Conservation (phyloP, 2,888 invertebrate species). For the Watsonalla binaria region DNA sequence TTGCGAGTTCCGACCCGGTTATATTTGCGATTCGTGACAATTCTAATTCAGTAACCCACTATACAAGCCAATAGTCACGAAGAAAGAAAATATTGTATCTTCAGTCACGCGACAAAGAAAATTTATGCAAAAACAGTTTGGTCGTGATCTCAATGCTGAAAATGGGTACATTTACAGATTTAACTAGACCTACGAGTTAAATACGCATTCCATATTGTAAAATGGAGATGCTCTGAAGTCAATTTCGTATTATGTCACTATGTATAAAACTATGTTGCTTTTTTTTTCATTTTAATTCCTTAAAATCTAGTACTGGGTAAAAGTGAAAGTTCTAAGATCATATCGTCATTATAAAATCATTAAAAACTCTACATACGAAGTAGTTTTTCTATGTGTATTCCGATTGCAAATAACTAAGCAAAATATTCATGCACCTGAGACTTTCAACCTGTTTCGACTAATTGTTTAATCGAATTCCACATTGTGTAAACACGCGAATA, state of each 20-base stretch:
- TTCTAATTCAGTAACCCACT: neutral
- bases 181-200: too few relatives aligned
- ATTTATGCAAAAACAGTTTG: neutral
- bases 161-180: too few relatives aligned
- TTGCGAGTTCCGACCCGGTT: neutral
- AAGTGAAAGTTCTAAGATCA: neutral
- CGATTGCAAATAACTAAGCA: neutral
- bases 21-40: neutral
- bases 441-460: neutral
- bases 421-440: constrained; percentile 3
- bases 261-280: too few relatives aligned
- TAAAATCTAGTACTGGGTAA: too few relatives aligned
- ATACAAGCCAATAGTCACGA: neutral
- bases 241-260: too few relatives aligned
- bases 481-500: constrained; percentile 16
- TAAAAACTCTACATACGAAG: neutral
- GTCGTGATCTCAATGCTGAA: too few relatives aligned
- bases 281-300: neutral
- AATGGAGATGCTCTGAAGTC: too few relatives aligned
- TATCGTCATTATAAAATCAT: neutral
- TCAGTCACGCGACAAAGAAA: neutral
- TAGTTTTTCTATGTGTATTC: neutral
- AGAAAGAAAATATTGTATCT: neutral
- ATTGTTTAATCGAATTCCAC: constrained; percentile 5
- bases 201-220: too few relatives aligned